phyloP scores from a whole-genome alignment of 2,797 vertebrate species.

The Catostomus latipinnis region DNA sequence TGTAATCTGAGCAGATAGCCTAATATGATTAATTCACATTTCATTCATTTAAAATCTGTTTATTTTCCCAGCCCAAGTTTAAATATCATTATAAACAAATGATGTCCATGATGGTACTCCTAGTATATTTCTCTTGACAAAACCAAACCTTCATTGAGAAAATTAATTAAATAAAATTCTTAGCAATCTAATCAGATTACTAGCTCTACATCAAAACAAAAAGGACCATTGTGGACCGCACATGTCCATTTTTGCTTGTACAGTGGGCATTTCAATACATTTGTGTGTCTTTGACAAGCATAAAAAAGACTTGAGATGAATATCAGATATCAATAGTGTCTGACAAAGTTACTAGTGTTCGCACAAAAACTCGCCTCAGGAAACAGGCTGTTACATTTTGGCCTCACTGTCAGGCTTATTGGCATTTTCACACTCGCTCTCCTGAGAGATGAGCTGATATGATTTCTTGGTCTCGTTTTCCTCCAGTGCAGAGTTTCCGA shows the following conservation, averaged over 20 bases:
- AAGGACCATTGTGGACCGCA: background rate
- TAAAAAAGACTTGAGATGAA: constrained; percentile 26
- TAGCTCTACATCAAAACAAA: constrained; percentile 16
- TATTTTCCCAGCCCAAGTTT: background rate
- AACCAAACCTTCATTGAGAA: background rate
- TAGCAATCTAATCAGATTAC: background rate
- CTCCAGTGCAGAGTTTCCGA: constrained; percentile 90
- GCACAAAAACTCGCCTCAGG: constrained; percentile 9
- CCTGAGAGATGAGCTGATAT: constrained; percentile 88
- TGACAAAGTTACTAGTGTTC: constrained; percentile 22
- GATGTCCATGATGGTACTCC: background rate
- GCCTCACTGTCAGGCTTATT: constrained; percentile 86
- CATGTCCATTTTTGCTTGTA: background rate
- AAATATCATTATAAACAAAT: background rate
- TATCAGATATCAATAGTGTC: constrained; percentile 17
- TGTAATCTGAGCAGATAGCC: background rate
- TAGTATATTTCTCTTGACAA: background rate
- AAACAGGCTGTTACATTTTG: constrained; percentile 85
- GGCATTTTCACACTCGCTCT: constrained; percentile 83
- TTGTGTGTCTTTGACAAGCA: constrained; percentile 10
- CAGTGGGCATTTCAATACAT: background rate
- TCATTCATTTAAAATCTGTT: too few relatives aligned
- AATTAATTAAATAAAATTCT: background rate
- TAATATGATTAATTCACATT: background rate
- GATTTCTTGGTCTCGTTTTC: constrained; percentile 91